Evolutionary conservation across 2,888 invertebrate genomes (phyloP).

Genomic region (Microctonus hyperodae): DNA sequence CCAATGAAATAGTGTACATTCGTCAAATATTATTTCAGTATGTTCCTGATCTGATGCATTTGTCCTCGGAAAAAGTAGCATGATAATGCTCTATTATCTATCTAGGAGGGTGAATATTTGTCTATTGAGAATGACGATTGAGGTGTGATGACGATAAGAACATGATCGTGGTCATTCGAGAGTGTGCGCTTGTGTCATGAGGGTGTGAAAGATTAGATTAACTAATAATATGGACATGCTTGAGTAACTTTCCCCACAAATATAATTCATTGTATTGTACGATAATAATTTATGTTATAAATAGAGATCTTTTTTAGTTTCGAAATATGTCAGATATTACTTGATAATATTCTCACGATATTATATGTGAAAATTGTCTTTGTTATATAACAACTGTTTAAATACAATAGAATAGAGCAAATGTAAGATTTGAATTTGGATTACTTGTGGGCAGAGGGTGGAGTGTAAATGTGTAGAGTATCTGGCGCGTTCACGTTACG

Average conservation of each 20-base stretch:
- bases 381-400: neutral
- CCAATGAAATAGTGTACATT: constrained; percentile 4
- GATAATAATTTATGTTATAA: neutral
- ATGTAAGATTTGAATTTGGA: neutral
- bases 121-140: constrained; percentile 55
- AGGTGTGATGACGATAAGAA: constrained; percentile 59
- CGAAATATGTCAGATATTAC: too few species aligned
- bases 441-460: neutral
- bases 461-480: constrained; percentile 18
- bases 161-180: constrained; percentile 52
- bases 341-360: constrained; percentile 3
- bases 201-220: constrained; percentile 3
- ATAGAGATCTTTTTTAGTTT: neutral
- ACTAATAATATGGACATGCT: constrained; percentile 5
- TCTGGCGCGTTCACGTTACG: constrained; percentile 43
- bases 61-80: neutral
- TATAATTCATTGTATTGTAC: neutral
- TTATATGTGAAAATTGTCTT: too few species aligned
- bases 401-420: neutral
- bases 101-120: neutral
- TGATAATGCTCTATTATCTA: neutral
- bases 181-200: constrained; percentile 39
- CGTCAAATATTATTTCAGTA: neutral
- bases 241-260: neutral
- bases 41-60: neutral